Conservation (phyloP, 53 echinoderm and acorn worm species). For the Holothuria leucospilota region DNA sequence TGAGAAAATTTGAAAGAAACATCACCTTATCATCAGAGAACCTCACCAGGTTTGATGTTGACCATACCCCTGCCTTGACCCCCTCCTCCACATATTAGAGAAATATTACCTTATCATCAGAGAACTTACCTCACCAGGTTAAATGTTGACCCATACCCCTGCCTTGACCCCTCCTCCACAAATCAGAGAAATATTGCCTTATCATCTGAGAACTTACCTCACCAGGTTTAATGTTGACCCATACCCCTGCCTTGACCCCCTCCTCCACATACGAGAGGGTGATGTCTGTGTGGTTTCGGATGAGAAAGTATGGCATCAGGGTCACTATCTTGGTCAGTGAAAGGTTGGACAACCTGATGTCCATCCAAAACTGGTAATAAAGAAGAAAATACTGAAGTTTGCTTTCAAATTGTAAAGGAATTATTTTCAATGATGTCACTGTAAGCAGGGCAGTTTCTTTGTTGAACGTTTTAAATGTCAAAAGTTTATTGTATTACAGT, state of each 20-base stretch:
- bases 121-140: constrained; percentile 81
- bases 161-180: constrained; percentile 89
- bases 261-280: constrained; percentile 81
- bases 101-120: too few relatives aligned
- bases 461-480: too few relatives aligned
- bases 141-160: constrained; percentile 97
- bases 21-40: constrained; percentile 10
- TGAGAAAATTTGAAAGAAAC: too few relatives aligned
- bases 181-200: too few relatives aligned
- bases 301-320: constrained; percentile 92
- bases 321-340: constrained; percentile 98
- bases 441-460: too few relatives aligned
- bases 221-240: constrained; percentile 93
- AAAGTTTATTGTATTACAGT: too few relatives aligned
- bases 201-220: constrained; percentile 93
- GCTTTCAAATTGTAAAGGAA: neutral
- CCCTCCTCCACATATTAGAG: constrained; percentile 90
- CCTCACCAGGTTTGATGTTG: constrained; percentile 92
- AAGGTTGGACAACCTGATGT: constrained; percentile 87
- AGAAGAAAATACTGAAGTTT: neutral
- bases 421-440: too few relatives aligned
- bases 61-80: constrained; percentile 94
- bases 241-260: constrained; percentile 91
- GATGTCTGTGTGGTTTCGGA: constrained; percentile 86
- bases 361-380: constrained; percentile 87